These are phyloP conservation scores for Orius insidiosus DNA, from an alignment of 1,140 invertebrate genomes.

Conservation along the genomic window DNA sequence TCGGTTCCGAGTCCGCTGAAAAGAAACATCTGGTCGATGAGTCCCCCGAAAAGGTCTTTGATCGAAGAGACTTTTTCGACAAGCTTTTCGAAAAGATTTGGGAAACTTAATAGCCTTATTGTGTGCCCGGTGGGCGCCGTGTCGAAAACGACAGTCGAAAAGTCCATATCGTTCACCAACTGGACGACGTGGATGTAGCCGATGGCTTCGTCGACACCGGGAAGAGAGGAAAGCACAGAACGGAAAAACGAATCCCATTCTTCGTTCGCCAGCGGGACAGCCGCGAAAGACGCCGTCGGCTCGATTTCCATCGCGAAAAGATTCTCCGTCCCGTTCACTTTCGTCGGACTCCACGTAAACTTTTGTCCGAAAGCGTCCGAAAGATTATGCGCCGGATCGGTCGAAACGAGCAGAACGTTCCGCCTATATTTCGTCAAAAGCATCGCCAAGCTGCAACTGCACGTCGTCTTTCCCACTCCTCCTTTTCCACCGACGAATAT, in stretches of 20 bases:
- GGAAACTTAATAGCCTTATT: constrained; percentile 86
- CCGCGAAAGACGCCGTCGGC: constrained; percentile 26
- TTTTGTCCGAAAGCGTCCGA: constrained; percentile 95
- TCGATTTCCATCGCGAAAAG: constrained; percentile 78
- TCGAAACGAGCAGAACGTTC: constrained; percentile 93
- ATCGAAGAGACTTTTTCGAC: constrained; percentile 81
- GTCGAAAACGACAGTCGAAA: constrained; percentile 97
- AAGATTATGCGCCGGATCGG: constrained; percentile 98
- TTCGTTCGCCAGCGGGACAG: constrained; percentile 40
- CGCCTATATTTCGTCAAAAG: constrained; percentile 87
- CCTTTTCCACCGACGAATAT: constrained; percentile 95
- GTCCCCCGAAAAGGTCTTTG: constrained; percentile 74
- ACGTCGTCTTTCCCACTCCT: constrained; percentile 98
- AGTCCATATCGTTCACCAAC: constrained; percentile 96
- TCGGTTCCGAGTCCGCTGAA: constrained; percentile 60
- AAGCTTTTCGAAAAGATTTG: constrained; percentile 88
- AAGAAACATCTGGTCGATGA: constrained; percentile 46
- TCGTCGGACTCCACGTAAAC: constrained; percentile 79
- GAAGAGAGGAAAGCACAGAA: constrained; percentile 32
- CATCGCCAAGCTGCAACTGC: constrained; percentile 91
- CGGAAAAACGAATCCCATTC: neutral
- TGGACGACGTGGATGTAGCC: constrained; percentile 99
- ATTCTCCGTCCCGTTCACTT: constrained; percentile 82
- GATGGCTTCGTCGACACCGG: constrained; percentile 98
- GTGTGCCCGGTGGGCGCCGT: constrained; percentile 99